Conservation (phyloP, 2,113 vertebrate species). For the Emydocephalus ijimae region DNA sequence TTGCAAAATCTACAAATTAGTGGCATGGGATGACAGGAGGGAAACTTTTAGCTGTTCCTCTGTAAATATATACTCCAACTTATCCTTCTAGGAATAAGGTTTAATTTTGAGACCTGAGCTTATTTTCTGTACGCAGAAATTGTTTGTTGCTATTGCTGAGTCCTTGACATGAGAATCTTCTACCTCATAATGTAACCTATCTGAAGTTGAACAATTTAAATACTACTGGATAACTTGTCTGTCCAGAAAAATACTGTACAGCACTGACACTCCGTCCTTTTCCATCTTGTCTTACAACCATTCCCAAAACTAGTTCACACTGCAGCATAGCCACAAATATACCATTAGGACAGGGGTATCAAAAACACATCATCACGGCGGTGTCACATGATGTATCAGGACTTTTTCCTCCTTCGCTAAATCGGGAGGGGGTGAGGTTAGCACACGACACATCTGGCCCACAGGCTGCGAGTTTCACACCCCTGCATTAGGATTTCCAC, state of each 20-base stretch:
- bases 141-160: neutral
- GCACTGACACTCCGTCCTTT: neutral
- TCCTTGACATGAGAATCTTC: slow-evolving; percentile 17
- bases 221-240: neutral
- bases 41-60: neutral
- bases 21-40: neutral
- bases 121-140: slow-evolving; percentile 28
- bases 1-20: neutral
- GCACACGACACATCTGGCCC: too few relatives aligned
- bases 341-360: too few relatives aligned
- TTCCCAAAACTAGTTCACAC: neutral
- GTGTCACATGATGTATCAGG: too few relatives aligned
- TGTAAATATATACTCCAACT: neutral
- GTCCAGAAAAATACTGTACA: neutral
- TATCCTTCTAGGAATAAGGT: slow-evolving; percentile 30
- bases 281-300: neutral
- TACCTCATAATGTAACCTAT: neutral
- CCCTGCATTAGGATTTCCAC: neutral
- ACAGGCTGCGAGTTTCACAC: too few relatives aligned
- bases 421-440: too few relatives aligned
- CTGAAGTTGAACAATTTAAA: neutral
- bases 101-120: neutral
- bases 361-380: too few relatives aligned
- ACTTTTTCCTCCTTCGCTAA: too few relatives aligned
- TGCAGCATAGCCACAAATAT: neutral